Conservation (phyloP, 2,113 vertebrate species). For the Oncorhynchus tshawytscha region DNA sequence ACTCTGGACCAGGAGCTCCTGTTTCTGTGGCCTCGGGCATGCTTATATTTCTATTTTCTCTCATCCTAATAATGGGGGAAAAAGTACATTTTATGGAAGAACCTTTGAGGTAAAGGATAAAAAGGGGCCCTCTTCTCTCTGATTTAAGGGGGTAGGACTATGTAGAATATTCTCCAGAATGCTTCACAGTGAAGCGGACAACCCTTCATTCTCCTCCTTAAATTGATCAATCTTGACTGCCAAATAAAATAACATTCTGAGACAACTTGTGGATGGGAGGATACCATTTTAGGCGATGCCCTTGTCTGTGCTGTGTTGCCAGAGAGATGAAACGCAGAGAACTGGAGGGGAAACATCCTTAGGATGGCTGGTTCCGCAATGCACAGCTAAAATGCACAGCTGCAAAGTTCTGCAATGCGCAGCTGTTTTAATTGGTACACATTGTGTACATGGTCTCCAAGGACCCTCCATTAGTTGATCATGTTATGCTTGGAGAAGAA, state of each 20-base stretch:
- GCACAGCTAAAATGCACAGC: too few species aligned
- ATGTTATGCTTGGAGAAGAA: not conserved
- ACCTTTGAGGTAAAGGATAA: not conserved
- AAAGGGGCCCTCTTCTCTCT: too few species aligned
- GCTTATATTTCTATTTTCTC: not conserved
- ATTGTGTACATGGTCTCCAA: not conserved
- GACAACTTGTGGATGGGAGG: slow-evolving; percentile 3
- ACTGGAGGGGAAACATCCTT: not conserved
- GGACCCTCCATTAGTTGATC: not conserved
- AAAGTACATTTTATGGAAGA: not conserved
- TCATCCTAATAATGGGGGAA: not conserved
- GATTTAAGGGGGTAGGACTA: not conserved
- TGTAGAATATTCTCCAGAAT: not conserved
- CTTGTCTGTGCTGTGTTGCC: not conserved
- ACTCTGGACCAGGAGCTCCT: not conserved
- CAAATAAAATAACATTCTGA: slow-evolving; percentile 48
- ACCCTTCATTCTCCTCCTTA: not conserved
- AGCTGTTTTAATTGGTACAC: not conserved
- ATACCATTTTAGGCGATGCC: slow-evolving; percentile 42
- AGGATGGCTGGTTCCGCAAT: too few species aligned
- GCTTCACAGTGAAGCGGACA: not conserved
- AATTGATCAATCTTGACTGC: not conserved
- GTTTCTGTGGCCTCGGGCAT: not conserved
- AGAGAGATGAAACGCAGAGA: slow-evolving; percentile 12
- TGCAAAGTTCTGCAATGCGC: too few species aligned